A percentile compares a stretch with the other conserved stretches of the same genome.
Evolutionary conservation across 2,113 vertebrate genomes (phyloP).

Genomic region (Silurus asotus): DNA sequence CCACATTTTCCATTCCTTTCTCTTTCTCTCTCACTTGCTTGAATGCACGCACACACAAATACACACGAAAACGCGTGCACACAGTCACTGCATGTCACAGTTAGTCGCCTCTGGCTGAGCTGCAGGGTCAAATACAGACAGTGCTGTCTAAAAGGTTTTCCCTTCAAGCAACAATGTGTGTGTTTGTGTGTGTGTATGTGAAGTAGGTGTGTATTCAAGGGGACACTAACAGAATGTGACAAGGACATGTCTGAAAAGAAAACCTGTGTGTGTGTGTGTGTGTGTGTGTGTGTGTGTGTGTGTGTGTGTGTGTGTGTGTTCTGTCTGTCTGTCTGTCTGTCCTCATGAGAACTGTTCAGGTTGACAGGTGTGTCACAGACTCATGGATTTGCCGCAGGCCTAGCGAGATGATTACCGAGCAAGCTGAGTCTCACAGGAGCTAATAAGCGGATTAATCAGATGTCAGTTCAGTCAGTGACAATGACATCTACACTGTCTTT

Average conservation of each 20-base stretch:
- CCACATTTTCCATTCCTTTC: neutral
- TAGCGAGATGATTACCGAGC: constrained; percentile 62
- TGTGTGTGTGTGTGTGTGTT: constrained; percentile 41
- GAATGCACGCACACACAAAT: constrained; percentile 20
- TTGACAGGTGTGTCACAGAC: constrained; percentile 35
- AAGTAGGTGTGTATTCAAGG: constrained; percentile 28
- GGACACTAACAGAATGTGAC: constrained; percentile 45
- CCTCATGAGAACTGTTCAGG: constrained; percentile 21
- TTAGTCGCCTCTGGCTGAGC: constrained; percentile 49
- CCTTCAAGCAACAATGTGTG: constrained; percentile 57
- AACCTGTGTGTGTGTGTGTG: neutral
- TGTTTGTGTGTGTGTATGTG: constrained; percentile 22
- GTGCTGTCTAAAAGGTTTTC: constrained; percentile 62
- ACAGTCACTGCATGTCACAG: constrained; percentile 44
- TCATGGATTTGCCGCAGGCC: constrained; percentile 41
- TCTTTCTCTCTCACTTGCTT: neutral
- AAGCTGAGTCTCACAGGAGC: constrained; percentile 64
- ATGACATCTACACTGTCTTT: constrained; percentile 5
- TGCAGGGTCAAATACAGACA: constrained; percentile 44
- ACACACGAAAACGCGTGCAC: constrained; percentile 24
- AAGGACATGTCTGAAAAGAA: constrained; percentile 37
- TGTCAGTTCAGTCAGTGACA: constrained; percentile 75
- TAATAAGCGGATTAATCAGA: constrained; percentile 83
- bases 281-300: constrained; percentile 23
- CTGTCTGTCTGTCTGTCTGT: constrained; percentile 37